Evolutionary conservation across 2,113 vertebrate species (phyloP).

Genomic region (Protobothrops mucrosquamatus): DNA sequence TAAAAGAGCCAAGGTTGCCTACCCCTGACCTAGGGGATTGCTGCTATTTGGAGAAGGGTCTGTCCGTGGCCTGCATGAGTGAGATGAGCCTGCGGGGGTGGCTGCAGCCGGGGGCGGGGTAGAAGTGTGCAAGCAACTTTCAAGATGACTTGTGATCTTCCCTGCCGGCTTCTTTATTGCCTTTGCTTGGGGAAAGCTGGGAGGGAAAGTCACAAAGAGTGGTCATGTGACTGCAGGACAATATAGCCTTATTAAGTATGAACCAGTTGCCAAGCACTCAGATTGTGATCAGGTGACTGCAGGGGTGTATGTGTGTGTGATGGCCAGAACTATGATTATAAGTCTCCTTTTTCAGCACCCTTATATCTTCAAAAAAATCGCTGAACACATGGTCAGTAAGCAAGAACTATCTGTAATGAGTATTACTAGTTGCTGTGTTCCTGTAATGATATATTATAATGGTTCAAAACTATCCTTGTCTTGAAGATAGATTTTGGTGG

Average conservation of each 20-base stretch:
- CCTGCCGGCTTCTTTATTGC: not conserved
- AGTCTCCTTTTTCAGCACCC: not conserved
- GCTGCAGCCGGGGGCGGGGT: accelerated
- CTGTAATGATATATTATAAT: not conserved
- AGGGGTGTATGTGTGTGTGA: not conserved
- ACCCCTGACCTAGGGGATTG: not conserved
- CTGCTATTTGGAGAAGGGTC: not conserved
- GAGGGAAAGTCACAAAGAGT: not conserved
- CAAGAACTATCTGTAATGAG: not conserved
- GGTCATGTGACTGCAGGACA: not conserved
- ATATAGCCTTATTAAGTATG: not conserved
- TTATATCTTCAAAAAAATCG: not conserved
- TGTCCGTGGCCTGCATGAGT: not conserved
- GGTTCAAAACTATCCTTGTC: not conserved
- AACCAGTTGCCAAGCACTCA: not conserved
- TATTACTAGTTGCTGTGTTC: not conserved
- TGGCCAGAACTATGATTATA: not conserved
- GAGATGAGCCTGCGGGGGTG: not conserved
- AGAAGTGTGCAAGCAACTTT: not conserved
- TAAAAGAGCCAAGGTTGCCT: too few relatives aligned
- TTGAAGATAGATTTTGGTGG: not conserved
- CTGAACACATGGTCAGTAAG: not conserved
- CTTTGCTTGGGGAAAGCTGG: not conserved
- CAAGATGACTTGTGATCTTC: not conserved
- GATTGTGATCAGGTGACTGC: not conserved